Evolutionary conservation across 2,888 invertebrate species (phyloP).

Genomic region (Gari tellinella): DNA sequence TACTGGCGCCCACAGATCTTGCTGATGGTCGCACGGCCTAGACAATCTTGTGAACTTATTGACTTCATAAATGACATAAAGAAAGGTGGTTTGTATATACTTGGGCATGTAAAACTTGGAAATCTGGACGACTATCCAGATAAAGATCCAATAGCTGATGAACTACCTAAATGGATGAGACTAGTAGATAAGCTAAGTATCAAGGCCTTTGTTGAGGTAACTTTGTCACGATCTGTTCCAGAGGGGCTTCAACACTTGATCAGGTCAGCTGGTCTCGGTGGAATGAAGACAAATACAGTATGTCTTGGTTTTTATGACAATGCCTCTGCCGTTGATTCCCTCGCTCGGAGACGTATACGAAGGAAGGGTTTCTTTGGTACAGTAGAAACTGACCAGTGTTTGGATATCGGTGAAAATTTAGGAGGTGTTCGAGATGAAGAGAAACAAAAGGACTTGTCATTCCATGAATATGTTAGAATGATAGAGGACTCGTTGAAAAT

Average conservation of each 20-base stretch:
- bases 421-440: constrained; percentile 61
- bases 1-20: constrained; percentile 99
- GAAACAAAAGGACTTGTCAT: constrained; percentile 66
- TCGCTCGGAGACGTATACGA: constrained; percentile 56
- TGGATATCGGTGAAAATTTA: constrained; percentile 67
- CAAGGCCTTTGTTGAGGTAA: constrained; percentile 96
- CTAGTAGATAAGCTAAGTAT: constrained; percentile 97
- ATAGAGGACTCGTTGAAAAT: constrained; percentile 94
- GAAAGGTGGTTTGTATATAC: constrained; percentile 93
- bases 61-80: constrained; percentile 99
- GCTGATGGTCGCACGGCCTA: constrained; percentile 95
- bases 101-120: constrained; percentile 92
- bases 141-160: constrained; percentile 90
- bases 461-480: constrained; percentile 92
- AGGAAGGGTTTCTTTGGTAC: constrained; percentile 65
- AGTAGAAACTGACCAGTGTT: constrained; percentile 56
- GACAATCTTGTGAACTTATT: constrained; percentile 95
- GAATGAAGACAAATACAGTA: constrained; percentile 98
- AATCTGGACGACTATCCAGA: constrained; percentile 84
- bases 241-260: constrained; percentile 97
- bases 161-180: constrained; percentile 95
- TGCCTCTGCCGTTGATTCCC: constrained; percentile 87
- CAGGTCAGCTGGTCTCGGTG: constrained; percentile 96
- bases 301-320: constrained; percentile 97
- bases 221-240: constrained; percentile 92